Percentiles rank a stretch among this genome's conserved stretches.
Conservation (phyloP, 2,797 vertebrate species). For the Spinus olivaceus region DNA sequence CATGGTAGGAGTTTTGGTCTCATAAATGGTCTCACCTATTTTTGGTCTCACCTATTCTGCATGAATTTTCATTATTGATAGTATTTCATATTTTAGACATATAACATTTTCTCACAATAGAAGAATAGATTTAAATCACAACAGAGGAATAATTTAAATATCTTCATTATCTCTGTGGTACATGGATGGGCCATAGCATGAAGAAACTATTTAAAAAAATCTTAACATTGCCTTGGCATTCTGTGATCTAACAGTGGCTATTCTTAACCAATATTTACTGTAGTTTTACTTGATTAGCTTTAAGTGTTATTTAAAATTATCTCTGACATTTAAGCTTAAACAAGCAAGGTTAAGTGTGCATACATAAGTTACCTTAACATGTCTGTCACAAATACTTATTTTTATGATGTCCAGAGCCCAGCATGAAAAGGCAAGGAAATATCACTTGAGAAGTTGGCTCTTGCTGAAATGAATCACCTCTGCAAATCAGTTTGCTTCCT, state of each 20-base stretch:
- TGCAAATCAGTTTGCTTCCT: not conserved
- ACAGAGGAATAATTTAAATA: constrained; percentile 38
- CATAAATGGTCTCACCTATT: not conserved
- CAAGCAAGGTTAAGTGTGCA: not conserved
- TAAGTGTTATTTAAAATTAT: not conserved
- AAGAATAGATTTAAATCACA: constrained; percentile 3
- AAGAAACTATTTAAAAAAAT: not conserved
- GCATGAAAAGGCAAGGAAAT: not conserved
- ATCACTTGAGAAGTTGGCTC: not conserved
- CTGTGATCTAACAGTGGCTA: not conserved
- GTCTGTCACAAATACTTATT: not conserved
- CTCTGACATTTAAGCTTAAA: not conserved
- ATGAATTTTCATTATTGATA: constrained; percentile 68
- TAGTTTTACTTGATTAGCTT: not conserved
- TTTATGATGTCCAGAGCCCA: not conserved
- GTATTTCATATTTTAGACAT: constrained; percentile 67
- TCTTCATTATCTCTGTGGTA: not conserved
- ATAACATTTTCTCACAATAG: constrained; percentile 45
- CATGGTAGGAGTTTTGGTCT: constrained; percentile 62
- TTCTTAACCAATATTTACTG: not conserved
- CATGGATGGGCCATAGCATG: not conserved
- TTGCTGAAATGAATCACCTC: not conserved
- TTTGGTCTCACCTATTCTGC: not conserved
- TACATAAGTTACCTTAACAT: not conserved
- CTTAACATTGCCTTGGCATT: not conserved